Conservation (phyloP, 2,113 vertebrate genomes). For the Phasianus colchicus region DNA sequence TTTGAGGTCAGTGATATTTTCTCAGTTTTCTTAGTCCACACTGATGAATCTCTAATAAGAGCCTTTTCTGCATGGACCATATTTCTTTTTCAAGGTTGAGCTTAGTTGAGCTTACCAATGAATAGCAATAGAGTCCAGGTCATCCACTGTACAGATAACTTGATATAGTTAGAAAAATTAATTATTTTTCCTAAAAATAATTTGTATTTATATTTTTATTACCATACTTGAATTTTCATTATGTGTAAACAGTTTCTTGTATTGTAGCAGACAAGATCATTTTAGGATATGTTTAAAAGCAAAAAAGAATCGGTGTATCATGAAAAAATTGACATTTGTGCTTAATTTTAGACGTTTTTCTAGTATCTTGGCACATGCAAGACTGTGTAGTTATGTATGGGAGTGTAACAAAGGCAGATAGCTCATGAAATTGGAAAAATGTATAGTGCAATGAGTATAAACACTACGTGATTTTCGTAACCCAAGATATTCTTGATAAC, state of each 20-base stretch:
- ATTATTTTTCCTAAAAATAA: not conserved
- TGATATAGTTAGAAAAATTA: not conserved
- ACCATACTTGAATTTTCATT: not conserved
- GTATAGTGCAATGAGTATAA: not conserved
- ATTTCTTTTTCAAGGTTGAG: not conserved
- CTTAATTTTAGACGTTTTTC: not conserved
- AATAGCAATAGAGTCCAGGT: not conserved
- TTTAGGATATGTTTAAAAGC: not conserved
- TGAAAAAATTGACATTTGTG: not conserved
- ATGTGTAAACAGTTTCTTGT: not conserved
- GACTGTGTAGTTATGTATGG: not conserved
- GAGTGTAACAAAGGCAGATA: not conserved
- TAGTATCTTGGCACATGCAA: not conserved
- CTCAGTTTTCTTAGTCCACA: not conserved
- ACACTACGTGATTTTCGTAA: not conserved
- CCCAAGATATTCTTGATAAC: not conserved
- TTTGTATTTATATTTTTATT: not conserved
- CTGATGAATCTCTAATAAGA: not conserved
- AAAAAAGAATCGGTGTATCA: not conserved
- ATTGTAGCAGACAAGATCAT: not conserved
- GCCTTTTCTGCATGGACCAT: not conserved
- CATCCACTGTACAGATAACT: not conserved
- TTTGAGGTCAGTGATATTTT: not conserved
- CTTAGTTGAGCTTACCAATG: not conserved
- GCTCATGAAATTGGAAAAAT: not conserved